A percentile compares a stretch with the other conserved stretches of the same genome.
Conservation (phyloP, 30 jellyfish, hydroid and myxozoan species). For the Sanderia malayensis region DNA sequence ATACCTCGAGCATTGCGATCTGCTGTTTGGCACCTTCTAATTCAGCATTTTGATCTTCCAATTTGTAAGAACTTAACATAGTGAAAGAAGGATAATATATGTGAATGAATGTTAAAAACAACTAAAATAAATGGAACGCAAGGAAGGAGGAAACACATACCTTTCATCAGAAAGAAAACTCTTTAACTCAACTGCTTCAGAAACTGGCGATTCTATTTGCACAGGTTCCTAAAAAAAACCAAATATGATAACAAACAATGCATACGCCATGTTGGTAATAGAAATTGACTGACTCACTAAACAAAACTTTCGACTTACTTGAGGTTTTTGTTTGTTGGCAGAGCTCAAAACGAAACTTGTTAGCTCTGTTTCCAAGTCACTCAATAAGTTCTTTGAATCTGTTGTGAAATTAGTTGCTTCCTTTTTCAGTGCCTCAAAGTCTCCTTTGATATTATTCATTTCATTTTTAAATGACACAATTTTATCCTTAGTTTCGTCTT, state of each 20-base stretch:
- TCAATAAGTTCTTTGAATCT: constrained; percentile 22
- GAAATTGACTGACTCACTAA: too few relatives aligned
- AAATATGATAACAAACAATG: not conserved
- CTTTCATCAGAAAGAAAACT: constrained; percentile 12
- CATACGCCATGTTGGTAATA: not conserved
- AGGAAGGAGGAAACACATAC: not conserved
- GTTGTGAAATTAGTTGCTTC: constrained; percentile 37
- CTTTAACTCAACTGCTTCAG: not conserved
- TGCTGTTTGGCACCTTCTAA: constrained; percentile 55
- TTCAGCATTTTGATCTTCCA: constrained; percentile 7
- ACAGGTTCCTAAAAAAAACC: not conserved
- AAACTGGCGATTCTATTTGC: not conserved
- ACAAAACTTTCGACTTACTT: too few relatives aligned
- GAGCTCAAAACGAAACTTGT: not conserved
- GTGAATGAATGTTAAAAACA: too few relatives aligned
- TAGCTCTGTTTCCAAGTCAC: constrained; percentile 31
- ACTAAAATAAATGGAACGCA: too few relatives aligned
- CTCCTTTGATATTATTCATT: constrained; percentile 38
- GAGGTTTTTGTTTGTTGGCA: not conserved
- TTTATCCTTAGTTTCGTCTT: constrained; percentile 11
- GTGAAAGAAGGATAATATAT: too few relatives aligned
- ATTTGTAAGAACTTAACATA: constrained; percentile 8
- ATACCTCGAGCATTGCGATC: constrained; percentile 66
- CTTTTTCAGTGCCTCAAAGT: constrained; percentile 44
- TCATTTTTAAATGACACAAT: constrained; percentile 1